Conservation (phyloP, 2,888 invertebrate species). For the Pristionchus fissidentatus region DNA sequence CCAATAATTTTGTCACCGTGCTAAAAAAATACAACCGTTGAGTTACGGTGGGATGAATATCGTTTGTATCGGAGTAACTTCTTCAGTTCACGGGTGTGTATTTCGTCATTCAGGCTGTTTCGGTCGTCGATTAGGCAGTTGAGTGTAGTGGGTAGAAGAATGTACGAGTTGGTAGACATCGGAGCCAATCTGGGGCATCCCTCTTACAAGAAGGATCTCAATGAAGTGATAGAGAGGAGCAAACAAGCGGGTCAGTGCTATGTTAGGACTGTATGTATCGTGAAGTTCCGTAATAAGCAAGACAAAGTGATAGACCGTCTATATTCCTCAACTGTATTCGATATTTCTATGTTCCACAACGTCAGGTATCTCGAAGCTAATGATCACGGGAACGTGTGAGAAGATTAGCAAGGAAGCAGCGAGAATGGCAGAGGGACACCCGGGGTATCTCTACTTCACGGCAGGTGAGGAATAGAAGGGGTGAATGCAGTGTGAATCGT, state of each 20-base stretch:
- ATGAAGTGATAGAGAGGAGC: constrained; percentile 66
- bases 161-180: constrained; percentile 71
- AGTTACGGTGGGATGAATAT: constrained; percentile 35
- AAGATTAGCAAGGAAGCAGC: constrained; percentile 63
- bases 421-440: constrained; percentile 58
- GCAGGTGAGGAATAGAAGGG: constrained; percentile 67
- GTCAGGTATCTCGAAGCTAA: constrained; percentile 67
- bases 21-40: neutral
- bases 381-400: constrained; percentile 72
- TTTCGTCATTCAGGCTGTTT: constrained; percentile 23
- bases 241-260: constrained; percentile 63
- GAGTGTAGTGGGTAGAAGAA: neutral
- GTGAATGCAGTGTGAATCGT: no score
- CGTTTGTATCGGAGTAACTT: neutral
- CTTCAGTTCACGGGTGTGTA: no score
- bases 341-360: no score
- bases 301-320: no score
- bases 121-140: neutral
- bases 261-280: neutral
- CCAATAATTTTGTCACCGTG: no score
- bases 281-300: neutral
- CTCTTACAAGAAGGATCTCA: constrained; percentile 63
- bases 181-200: constrained; percentile 73
- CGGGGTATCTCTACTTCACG: constrained; percentile 72
- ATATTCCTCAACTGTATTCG: no score